Conservation (phyloP, 2,888 invertebrate species). For the Caenorhabditis plicata region DNA sequence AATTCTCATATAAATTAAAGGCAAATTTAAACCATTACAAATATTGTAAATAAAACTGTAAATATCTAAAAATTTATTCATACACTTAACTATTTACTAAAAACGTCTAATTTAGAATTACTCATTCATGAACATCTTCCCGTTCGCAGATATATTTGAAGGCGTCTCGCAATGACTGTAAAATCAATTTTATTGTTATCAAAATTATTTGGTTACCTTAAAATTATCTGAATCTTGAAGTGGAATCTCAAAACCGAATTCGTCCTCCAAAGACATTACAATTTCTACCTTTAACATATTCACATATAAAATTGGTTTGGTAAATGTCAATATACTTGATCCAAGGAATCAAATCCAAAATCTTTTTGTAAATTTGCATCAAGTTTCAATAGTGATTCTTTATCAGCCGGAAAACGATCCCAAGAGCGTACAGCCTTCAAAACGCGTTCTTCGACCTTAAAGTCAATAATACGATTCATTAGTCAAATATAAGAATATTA, state of each 20-base stretch:
- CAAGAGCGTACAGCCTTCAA: constrained; percentile 61
- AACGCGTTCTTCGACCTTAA: constrained; percentile 61
- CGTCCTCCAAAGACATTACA: constrained; percentile 99
- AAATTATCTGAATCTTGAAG: constrained; percentile 47
- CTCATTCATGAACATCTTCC: constrained; percentile 50
- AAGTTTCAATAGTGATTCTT: constrained; percentile 37
- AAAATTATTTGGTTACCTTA: constrained; percentile 22
- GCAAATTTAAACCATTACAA: not conserved
- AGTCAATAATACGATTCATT: not conserved
- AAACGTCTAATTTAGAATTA: no score
- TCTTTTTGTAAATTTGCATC: constrained; percentile 46
- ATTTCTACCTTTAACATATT: constrained; percentile 79
- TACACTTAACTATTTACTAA: not conserved
- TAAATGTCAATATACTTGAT: constrained; percentile 33
- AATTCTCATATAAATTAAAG: not conserved
- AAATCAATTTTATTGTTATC: not conserved
- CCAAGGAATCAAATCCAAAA: constrained; percentile 52
- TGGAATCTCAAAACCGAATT: constrained; percentile 75
- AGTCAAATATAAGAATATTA: not conserved
- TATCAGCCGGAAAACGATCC: constrained; percentile 63
- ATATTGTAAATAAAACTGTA: not conserved
- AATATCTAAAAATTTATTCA: not conserved
- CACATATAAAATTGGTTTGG: not conserved
- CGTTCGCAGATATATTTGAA: constrained; percentile 52
- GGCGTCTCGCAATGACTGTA: constrained; percentile 27